Evolutionary conservation across 2,888 invertebrate species (phyloP), one percentile per base, ranked within the genome.

Genomic region (Scaptomyza reducta): DNA sequence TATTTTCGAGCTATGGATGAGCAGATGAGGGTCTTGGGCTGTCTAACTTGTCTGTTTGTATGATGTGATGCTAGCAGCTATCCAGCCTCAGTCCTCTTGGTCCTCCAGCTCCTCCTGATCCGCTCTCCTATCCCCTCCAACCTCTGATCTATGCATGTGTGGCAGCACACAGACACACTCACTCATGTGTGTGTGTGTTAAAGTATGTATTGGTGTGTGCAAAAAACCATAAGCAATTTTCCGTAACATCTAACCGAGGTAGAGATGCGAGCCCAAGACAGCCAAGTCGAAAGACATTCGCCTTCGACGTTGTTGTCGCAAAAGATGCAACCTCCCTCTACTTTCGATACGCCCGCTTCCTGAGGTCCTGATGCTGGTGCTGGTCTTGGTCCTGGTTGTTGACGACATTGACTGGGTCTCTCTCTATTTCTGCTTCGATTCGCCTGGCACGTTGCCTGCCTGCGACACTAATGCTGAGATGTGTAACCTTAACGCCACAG

Each of bases 211-310:
- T 46, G 51, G 74, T 76, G 76, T 76, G 78, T 69, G 78, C 82
- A 88, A 86, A 88, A 86, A 88, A 87, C 84, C 79, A 81, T 81
- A 87, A 86, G 85, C 85, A 86, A 86, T 86, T 86, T 86, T 86
- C 88, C 87, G 85, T 84, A 87, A 84, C 85, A 87, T 86, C 85
- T 86, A 87, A 83, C 84, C 74, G 75, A 73, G 72, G 71, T 77
- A 56, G 71, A 61, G 74, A 45, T 6, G 50, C 29, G 33, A 47
- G 49, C 70, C 66, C 74, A 85, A 79, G 88, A 73, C 70, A 74
- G 75, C 62, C 53, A 77, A 16, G 22, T 33, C 45, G 53, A 87
- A 84, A 79, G 86, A 86, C 65, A 58, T 69, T 59, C 49, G 62
- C 50, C 79, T 62, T 56, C 68, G 29, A 47, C 58, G 55, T 59